Base-by-base conservation (phyloP, 2,113 vertebrate genomes). In the Kryptolebias marmoratus region DNA sequence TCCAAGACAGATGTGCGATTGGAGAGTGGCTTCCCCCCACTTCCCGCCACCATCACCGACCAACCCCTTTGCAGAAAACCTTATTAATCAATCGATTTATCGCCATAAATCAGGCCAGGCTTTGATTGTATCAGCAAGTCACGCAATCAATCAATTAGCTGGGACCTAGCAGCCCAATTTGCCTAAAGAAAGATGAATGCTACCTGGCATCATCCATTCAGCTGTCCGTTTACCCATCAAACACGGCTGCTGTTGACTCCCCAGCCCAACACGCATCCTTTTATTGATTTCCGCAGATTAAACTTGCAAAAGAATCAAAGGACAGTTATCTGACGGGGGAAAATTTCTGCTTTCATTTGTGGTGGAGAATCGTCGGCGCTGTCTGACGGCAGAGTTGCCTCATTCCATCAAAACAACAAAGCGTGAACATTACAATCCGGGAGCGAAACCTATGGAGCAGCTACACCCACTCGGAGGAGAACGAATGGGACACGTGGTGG, bases 21-120 rank as follows among this genome's bases (percentile, higher is more conserved):
- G 28, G 69, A 79, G 79, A 81, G 83, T 64, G 78, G 82, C 87
- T 45, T 18, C 47, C 71, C 70, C 73, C 68, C 74, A 55, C 77
- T 71, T 80, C 63, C 74, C 65, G 39, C 44, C 66, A 42, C 54
- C 66, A 52, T 68, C 77, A 63, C 63, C n/a, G 63, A 75, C 55
- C 77, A 45, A 65, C 61, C 78, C 76, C 61, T 70, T 77, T 73
- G 77, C 58, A 44, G 68, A 68, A 82, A 89, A 82, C 82, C 89
- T 75, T 85, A 92, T 91, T 90, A 89, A 92, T 93, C 93, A 93
- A 93, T 93, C 86, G 90, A 94, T 94, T 89, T 89, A 93, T 93
- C 75, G 86, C 88, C 88, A 91, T 91, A 88, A 89, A 93, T 93
- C 91, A 91, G 88, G 91, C 65, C 84, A 64, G 77, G 69, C 83